Conservation (phyloP, 2,797 vertebrate species). For the Nyctalus aviator region DNA sequence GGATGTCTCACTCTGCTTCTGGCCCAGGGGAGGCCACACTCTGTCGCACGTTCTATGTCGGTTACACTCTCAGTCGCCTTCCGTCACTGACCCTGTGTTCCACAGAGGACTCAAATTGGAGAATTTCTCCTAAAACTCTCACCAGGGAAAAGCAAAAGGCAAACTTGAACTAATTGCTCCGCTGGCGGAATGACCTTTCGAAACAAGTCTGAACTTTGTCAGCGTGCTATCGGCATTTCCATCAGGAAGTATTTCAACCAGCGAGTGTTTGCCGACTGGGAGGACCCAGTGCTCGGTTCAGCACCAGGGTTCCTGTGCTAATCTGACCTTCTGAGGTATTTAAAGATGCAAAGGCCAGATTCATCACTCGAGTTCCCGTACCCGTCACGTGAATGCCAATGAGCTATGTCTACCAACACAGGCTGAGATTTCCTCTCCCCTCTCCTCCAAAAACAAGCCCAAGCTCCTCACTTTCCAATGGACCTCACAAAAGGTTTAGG, state of each 20-base stretch:
- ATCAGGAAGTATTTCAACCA: slow-evolving; percentile 81
- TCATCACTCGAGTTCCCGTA: slow-evolving; percentile 69
- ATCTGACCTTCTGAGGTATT: slow-evolving; percentile 82
- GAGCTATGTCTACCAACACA: not conserved
- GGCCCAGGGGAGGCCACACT: not conserved
- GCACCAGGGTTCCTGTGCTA: slow-evolving; percentile 68
- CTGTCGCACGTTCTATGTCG: accelerated
- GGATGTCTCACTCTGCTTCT: not conserved
- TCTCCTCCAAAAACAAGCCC: not conserved
- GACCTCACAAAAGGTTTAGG: not conserved
- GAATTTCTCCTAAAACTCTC: slow-evolving; percentile 42
- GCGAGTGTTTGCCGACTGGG: slow-evolving; percentile 80
- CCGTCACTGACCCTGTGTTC: slow-evolving; percentile 14
- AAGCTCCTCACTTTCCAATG: not conserved
- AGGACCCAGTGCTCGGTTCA: slow-evolving; percentile 48
- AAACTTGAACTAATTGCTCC: slow-evolving; percentile 76
- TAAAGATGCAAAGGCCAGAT: slow-evolving; percentile 81
- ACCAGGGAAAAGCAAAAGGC: slow-evolving; percentile 68
- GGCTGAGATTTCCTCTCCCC: not conserved
- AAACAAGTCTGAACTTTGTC: slow-evolving; percentile 77
- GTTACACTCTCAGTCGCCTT: not conserved
- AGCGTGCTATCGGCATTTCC: slow-evolving; percentile 69
- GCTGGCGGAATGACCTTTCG: slow-evolving; percentile 75
- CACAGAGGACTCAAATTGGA: slow-evolving; percentile 12
- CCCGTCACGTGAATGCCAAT: slow-evolving; percentile 13